A percentile compares a stretch with the other conserved stretches of the same genome.
These are phyloP conservation scores for Brenthis hecate DNA, from an alignment of 2,888 invertebrate genomes.

Conservation along the genomic window DNA sequence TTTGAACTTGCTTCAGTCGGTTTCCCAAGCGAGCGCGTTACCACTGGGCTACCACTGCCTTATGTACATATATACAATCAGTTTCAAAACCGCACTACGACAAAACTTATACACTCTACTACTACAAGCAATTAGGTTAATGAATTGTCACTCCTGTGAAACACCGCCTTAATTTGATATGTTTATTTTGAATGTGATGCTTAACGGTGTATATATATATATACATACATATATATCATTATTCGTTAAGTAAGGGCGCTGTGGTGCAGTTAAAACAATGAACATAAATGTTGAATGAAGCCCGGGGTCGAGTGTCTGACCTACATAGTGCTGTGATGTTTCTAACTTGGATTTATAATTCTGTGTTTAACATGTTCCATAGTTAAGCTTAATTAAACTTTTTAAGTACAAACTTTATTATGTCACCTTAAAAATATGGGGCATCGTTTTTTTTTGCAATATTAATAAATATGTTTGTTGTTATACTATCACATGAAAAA, in stretches of 20 bases:
- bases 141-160: too few species aligned
- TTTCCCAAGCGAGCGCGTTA: too few species aligned
- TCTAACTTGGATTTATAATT: constrained; percentile 16
- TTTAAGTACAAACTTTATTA: neutral
- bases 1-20: too few species aligned
- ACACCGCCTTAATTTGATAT: neutral
- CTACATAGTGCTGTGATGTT: constrained; percentile 33
- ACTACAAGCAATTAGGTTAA: too few species aligned
- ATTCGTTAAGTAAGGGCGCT: constrained; percentile 21
- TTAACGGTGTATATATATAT: neutral
- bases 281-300: constrained; percentile 38
- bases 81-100: too few species aligned
- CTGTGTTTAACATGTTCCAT: constrained; percentile 15
- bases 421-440: neutral
- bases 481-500: too few species aligned
- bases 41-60: too few species aligned
- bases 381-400: constrained; percentile 16
- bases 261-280: constrained; percentile 34
- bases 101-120: too few species aligned
- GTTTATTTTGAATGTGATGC: neutral
- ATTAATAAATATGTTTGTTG: too few species aligned
- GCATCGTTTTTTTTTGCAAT: neutral
- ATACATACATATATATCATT: constrained; percentile 11
- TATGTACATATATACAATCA: too few species aligned
- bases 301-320: constrained; percentile 39